A percentile compares a stretch with the other conserved stretches of the same genome.
Conservation (phyloP, 2,797 vertebrate species). For the Lycodopsis pacificus region DNA sequence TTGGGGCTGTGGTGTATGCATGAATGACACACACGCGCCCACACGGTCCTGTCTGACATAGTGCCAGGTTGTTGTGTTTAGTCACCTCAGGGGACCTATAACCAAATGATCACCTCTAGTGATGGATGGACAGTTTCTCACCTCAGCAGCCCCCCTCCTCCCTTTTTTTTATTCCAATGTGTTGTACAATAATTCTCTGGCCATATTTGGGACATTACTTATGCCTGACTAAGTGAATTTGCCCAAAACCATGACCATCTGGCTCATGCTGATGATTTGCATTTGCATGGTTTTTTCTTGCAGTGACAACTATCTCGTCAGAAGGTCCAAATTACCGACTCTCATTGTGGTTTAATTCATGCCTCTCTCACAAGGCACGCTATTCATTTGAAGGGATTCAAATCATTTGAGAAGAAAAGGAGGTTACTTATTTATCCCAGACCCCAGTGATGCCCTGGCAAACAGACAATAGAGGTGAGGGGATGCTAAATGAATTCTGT, state of each 20-base stretch:
- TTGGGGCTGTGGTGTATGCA: conserved; percentile 44
- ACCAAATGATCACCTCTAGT: conserved; percentile 67
- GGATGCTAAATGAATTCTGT: conserved; percentile 81
- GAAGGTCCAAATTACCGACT: conserved; percentile 76
- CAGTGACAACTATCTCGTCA: conserved; percentile 73
- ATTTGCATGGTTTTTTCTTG: conserved; percentile 76
- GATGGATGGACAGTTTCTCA: conserved; percentile 74
- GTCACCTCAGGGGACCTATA: conserved; percentile 66
- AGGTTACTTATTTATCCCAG: conserved; percentile 77
- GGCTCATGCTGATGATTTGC: conserved; percentile 76
- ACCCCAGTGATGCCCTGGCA: conserved; percentile 69
- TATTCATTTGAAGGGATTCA: conserved; percentile 71
- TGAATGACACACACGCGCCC: conserved; percentile 49
- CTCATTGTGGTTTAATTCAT: conserved; percentile 76
- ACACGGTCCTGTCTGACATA: conserved; percentile 44
- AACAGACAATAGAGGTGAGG: conserved; percentile 74
- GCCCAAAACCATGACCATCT: conserved; percentile 82
- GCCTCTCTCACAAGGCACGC: conserved; percentile 55
- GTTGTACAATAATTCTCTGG: conserved; percentile 70
- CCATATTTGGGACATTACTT: conserved; percentile 77
- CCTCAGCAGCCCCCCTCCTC: conserved; percentile 36
- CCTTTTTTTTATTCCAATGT: conserved; percentile 15
- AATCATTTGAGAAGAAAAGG: conserved; percentile 66
- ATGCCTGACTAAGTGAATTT: conserved; percentile 81
- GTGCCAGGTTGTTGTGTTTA: conserved; percentile 58